Evolutionary conservation across 1,140 invertebrate species (phyloP), one percentile per base, ranked within the genome.

Genomic region (Sinella curviseta): DNA sequence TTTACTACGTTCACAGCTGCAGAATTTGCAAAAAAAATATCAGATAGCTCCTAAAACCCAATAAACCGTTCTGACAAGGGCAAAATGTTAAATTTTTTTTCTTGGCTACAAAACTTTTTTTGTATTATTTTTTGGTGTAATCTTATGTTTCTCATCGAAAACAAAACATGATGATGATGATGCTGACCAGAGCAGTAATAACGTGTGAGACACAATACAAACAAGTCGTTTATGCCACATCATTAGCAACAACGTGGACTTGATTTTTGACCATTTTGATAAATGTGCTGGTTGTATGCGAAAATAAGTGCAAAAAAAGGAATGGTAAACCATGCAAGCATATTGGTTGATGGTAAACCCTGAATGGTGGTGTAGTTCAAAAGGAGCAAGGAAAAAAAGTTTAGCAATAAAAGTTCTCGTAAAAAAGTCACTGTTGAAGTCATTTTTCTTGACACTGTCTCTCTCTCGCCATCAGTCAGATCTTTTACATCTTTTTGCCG

Each of bases 401-500:
- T 48, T 48, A 8, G 20, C 39, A n/a, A 65, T 65, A 65, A 65
- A 65, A 65, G 26, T 65, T 26, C 57, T 65, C 57, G 24, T 65
- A 65, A 48, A 48, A 48, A 48, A 65, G 14, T 65, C 57, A 65
- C 57, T 65, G 57, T 26, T 26, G 26, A 16, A 65, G 57, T 65
- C 57, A 65, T 65, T 65, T 65, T 4, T 65, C 57, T 65, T 65
- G 26, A 65, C 57, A 65, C 57, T 65, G 57, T 65, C 57, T 14
- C 57, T n/a, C 57, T 65, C 26, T 17, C 26, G 39, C 39, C 39
- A 14, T 65, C 26, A 65, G 16, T 65, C 57, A 17, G 8, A 12
- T 8, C 39, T 48, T 65, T 65, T 65, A 65, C 24, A 65, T 12
- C 57, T 65, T 26, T 65, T n/a, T n/a, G 26, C 26, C 16, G 26